Evolutionary conservation across 2,888 invertebrate species (phyloP).

Genomic region (Drosophila pullipes): DNA sequence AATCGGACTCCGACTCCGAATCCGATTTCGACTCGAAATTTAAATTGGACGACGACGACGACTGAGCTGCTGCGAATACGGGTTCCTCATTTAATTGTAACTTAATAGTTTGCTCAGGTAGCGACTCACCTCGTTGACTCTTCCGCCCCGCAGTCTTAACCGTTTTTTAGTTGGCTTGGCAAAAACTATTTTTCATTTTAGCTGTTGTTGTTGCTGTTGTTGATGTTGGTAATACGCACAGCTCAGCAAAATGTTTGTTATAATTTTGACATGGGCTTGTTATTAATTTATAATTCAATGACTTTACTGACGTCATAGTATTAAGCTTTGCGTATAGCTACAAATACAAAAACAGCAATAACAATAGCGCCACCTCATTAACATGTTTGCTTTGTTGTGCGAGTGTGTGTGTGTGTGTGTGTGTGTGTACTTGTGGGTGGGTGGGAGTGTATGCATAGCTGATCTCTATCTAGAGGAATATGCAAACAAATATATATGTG

Average conservation of each 20-base stretch:
- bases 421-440: conserved; percentile 23
- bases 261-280: conserved; percentile 64
- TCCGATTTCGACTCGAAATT: conserved; percentile 17
- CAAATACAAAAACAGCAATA: conserved; percentile 18
- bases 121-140: conserved; percentile 41
- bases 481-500: neutral
- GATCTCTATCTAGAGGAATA: conserved; percentile 6
- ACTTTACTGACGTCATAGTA: conserved; percentile 79
- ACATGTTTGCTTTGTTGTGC: conserved; percentile 64
- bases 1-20: conserved; percentile 47
- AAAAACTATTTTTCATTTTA: conserved; percentile 26
- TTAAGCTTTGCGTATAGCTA: conserved; percentile 52
- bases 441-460: conserved; percentile 16
- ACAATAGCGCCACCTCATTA: conserved; percentile 47
- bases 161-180: conserved; percentile 14
- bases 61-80: neutral
- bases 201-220: neutral
- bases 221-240: conserved; percentile 31
- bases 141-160: conserved; percentile 41
- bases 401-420: conserved; percentile 11
- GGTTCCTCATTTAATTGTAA: conserved; percentile 59
- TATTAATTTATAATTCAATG: conserved; percentile 78
- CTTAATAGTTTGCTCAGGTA: conserved; percentile 76
- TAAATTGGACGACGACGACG: neutral
- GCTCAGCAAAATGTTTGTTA: conserved; percentile 61